Evolutionary conservation across 2,797 vertebrate species (phyloP).

Genomic region (Xiphorhynchus erythropygius): DNA sequence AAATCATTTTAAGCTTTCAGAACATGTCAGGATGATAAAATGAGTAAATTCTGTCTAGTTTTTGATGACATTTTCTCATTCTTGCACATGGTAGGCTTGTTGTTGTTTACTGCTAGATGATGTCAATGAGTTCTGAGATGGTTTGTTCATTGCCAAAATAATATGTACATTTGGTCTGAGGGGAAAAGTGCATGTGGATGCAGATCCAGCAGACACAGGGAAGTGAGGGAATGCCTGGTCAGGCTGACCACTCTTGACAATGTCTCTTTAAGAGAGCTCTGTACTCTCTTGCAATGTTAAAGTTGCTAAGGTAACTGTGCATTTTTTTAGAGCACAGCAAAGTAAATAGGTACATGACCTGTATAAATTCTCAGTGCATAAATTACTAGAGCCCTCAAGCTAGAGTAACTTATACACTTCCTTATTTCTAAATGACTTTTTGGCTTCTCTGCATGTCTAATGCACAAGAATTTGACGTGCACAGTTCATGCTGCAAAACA

Average conservation of each 20-base stretch:
- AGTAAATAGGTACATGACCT: slow-evolving; percentile 74
- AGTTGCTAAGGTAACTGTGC: slow-evolving; percentile 73
- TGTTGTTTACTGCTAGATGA: neutral
- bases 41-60: neutral
- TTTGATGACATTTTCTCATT: neutral
- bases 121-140: neutral
- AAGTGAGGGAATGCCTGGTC: neutral
- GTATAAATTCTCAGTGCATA: slow-evolving; percentile 71
- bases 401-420: slow-evolving; percentile 46
- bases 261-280: slow-evolving; percentile 63
- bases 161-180: neutral
- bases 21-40: slow-evolving; percentile 33
- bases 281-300: slow-evolving; percentile 48
- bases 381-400: slow-evolving; percentile 63
- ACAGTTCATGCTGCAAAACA: neutral
- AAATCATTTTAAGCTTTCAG: slow-evolving; percentile 53
- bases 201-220: neutral
- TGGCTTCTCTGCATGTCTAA: slow-evolving; percentile 6
- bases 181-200: fast-evolving
- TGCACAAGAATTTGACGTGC: neutral
- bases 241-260: neutral
- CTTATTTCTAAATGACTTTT: slow-evolving; percentile 49
- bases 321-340: slow-evolving; percentile 68
- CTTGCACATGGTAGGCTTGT: neutral
- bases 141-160: neutral